These are phyloP conservation scores for Lepus europaeus DNA, from an alignment of 2,113 vertebrate species.

Conservation along the genomic window DNA sequence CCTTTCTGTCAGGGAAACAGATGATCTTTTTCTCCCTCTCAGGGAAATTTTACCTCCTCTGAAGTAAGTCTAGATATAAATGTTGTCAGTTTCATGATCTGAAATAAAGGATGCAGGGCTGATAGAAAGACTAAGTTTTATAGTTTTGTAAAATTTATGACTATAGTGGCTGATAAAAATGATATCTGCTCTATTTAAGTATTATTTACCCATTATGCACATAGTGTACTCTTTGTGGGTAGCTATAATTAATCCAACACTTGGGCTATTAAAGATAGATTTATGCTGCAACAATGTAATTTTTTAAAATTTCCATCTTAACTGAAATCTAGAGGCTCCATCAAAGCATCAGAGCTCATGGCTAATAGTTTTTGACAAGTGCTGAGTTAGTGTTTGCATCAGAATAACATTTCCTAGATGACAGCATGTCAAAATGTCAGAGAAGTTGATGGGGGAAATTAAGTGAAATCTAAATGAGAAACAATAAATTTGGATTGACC, in stretches of 20 bases:
- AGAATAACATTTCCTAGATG: neutral
- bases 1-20: neutral
- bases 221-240: neutral
- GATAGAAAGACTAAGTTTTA: neutral
- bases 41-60: slow-evolving; percentile 52
- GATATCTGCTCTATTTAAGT: neutral
- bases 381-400: neutral
- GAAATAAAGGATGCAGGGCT: slow-evolving; percentile 59
- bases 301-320: neutral
- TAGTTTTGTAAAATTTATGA: slow-evolving; percentile 11
- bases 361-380: neutral
- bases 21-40: neutral
- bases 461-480: neutral
- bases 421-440: neutral
- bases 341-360: neutral
- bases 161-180: neutral
- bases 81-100: slow-evolving; percentile 55
- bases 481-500: neutral
- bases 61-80: slow-evolving; percentile 54
- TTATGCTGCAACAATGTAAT: slow-evolving; percentile 31
- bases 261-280: neutral
- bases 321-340: slow-evolving; percentile 22
- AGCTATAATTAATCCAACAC: neutral
- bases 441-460: neutral
- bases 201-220: neutral